A percentile compares a stretch with the other conserved stretches of the same genome.
Evolutionary conservation across 2,888 invertebrate genomes (phyloP).

Genomic region (Melanostoma scalare): DNA sequence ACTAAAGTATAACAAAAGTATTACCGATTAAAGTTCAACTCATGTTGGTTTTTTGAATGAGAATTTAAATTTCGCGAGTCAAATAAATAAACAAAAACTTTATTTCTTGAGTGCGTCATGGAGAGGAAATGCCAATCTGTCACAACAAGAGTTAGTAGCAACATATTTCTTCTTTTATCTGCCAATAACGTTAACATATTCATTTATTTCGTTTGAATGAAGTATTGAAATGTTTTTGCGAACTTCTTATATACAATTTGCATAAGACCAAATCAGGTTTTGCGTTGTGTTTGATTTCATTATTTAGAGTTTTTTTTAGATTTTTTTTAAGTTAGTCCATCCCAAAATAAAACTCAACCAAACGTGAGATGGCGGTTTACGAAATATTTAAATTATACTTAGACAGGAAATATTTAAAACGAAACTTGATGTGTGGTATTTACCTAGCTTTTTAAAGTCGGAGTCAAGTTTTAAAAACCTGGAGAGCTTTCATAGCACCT

Average conservation of each 20-base stretch:
- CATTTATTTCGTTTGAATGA: conserved; percentile 4
- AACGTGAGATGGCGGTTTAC: neutral
- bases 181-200: neutral
- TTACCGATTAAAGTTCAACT: too few species aligned
- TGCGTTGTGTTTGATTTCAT: conserved; percentile 1
- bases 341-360: conserved; percentile 5
- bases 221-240: neutral
- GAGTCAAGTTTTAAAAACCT: too few species aligned
- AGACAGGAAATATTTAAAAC: too few species aligned
- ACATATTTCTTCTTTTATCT: neutral
- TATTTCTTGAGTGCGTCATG: conserved; percentile 15
- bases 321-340: neutral
- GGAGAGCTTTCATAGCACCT: too few species aligned
- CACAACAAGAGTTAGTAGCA: conserved; percentile 6
- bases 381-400: too few species aligned
- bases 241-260: conserved; percentile 12
- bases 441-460: too few species aligned
- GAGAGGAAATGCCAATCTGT: conserved; percentile 20
- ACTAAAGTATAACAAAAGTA: too few species aligned
- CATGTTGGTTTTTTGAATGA: too few species aligned
- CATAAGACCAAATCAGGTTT: conserved; percentile 20
- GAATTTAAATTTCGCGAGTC: neutral
- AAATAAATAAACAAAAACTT: neutral
- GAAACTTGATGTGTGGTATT: too few species aligned
- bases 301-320: neutral